Base-by-base conservation (phyloP, 2,797 vertebrate genomes). In the Coluber constrictor region DNA sequence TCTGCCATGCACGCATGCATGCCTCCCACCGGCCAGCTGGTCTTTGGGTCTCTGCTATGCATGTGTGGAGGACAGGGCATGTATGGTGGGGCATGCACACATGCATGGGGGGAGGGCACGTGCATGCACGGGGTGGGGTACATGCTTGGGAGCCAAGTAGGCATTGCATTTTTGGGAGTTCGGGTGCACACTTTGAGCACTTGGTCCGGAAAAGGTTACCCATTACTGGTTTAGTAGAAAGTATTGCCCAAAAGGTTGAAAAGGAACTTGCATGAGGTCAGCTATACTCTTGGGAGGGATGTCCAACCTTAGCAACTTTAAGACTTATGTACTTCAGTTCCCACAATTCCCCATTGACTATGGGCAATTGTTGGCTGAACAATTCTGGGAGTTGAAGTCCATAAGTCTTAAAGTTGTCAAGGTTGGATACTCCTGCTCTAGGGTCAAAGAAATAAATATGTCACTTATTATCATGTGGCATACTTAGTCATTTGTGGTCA, bases 61-160 rank as follows among this genome's bases (percentile, higher is more conserved):
- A 51, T 51, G 47, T 51, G 6, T 51, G 47, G 47, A 6, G 6
- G 47, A 6, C 47, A 51, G 47, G 47, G 47, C 47, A 47, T 47
- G 47, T 47, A 47, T 47, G 47, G 47, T 47, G 6, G 47, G 47
- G 47, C 47, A 47, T 47, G 47, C 47, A 47, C 0, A 5, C 47
- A 47, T 47, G 47, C 47, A 51, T 1, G 47, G 47, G 47, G 47
- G 37, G n/a, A n/a, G 47, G 47, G 47, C 47, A 51, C 47, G 0
- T 51, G 6, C 7, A 51, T 51, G 47, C 47, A 51, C 47, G 47
- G 6, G 1, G 47, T 51, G 47, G 47, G 47, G 6, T 51, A 6
- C 47, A 51, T 0, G 47, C 47, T 7, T 1, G 6, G 47, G 47
- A 0, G 47, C 47, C 47, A 51, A 51, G 47, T 1, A 0, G 1